Evolutionary conservation across 2,888 invertebrate genomes (phyloP), one percentile per base, ranked within the genome.

Genomic region (Phyto melanocephala): DNA sequence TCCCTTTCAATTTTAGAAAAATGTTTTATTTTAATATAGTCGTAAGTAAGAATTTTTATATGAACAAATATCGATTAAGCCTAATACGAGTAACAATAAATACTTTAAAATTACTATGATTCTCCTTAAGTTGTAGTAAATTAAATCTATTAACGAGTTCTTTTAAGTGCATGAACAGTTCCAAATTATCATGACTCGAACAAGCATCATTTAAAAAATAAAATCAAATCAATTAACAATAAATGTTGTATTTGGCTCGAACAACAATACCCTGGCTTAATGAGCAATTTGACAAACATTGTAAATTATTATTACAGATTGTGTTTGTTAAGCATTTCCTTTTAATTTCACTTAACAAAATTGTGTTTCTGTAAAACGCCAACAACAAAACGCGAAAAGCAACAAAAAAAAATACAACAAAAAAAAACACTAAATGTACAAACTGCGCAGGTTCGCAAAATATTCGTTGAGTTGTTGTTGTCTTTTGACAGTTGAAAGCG

Each of bases 241-340:
- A 72, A 72, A 72, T n/a, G n/a, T 72, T 62, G 50, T 63, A 52
- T 72, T 40, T 45, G 35, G 42, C 35, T 20, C n/a, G n/a, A 56
- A 45, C 24, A 54, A 63, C 65, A 28, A n/a, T 2, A 60, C 28
- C 50, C 67, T 50, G 67, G 47, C 47, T 47, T 75, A 75, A 75
- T 67, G 75, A 75, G 37, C 56, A 65, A 45, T 65, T 74, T 65
- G 24, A 58, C 58, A 67, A 75, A 75, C 20, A 76, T 60, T 50
- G 47, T 42, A 76, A 40, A 50, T 74, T 42, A 54, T 54, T 8
- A 40, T 40, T 13, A 40, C 24, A n/a, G 71, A 37, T 71, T 54
- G 15, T 42, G 33, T 45, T 68, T 76, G 68, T 52, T 50, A 50
- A 68, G 50, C 50, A 67, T 67, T 71, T 78, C 71, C 56, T 56